A percentile compares a stretch with the other conserved stretches of the same genome.
Evolutionary conservation across 2,113 vertebrate genomes (phyloP).

Genomic region (Aegithalos caudatus): DNA sequence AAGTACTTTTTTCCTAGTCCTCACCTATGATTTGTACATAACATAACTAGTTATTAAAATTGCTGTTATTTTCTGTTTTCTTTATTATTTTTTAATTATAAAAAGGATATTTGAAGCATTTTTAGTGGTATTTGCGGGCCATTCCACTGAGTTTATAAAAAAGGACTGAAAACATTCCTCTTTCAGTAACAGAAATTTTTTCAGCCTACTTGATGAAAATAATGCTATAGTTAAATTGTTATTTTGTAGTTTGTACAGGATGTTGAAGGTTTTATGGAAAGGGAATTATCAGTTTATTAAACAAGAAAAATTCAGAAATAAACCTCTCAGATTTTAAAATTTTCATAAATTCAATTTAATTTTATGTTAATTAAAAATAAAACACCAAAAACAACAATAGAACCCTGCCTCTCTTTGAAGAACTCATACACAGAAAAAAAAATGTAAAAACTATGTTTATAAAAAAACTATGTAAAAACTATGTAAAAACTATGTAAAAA

Average conservation of each 20-base stretch:
- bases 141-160: not conserved
- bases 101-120: not conserved
- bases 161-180: not conserved
- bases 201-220: not conserved
- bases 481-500: not conserved
- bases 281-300: not conserved
- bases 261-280: not conserved
- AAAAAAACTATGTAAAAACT: too few relatives aligned
- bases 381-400: accelerated
- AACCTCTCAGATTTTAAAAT: not conserved
- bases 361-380: not conserved
- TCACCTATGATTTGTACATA: not conserved
- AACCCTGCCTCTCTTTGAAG: not conserved
- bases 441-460: not conserved
- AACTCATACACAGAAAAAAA: not conserved
- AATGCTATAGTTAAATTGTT: not conserved
- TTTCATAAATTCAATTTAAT: not conserved
- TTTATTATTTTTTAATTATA: not conserved
- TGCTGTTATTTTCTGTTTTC: not conserved
- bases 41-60: not conserved
- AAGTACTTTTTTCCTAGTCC: not conserved
- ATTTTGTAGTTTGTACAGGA: not conserved
- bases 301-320: not conserved
- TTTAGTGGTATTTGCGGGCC: not conserved
- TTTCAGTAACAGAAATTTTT: not conserved